Evolutionary conservation across 2,797 vertebrate species (phyloP), one percentile per base, ranked within the genome.

Genomic region (Sebastes trivittatus): DNA sequence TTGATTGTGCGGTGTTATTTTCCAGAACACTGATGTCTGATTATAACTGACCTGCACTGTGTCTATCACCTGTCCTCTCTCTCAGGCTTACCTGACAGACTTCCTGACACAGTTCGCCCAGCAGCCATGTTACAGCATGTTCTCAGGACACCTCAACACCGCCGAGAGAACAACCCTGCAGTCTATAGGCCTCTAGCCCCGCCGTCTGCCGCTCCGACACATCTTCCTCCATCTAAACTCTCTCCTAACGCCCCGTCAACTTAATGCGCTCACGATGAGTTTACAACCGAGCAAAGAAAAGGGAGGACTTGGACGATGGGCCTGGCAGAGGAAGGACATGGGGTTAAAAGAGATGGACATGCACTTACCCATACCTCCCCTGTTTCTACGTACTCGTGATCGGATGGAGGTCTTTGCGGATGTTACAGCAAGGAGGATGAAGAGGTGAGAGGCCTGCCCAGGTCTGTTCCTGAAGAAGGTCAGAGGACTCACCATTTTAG

Each of bases 31-130:
- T 23, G 6, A 29, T 62, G 18, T 30, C 42, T 2, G 22, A 49
- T 73, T 23, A 16, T 20, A n/a, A 59, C 49, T 56, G 6, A 65
- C 69, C 63, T 61, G 11, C 68, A 1, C 20, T 62, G 14, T 78
- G 29, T 30, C 29, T 7, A 4, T 61, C 55, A 2, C 67, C 11
- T 67, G 14, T 93, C 18, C 66, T 38, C 25, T 68, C 71, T 68
- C 71, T 4, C 93, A 99, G 98, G 98, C 97, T 3, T 99, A 99
- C 91, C 96, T 99, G 90, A 99, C 98, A 0, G 97, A 99, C 80
- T 99, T 99, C 95, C 95, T 99, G 86, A 97, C 97, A 46, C 98
- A 99, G 95, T 99, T 99, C 83, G 97, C 98, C 22, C 98, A 98
- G 95, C 98, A 99, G 90, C 98, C 98, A 1, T 99, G 98, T 93